These are phyloP conservation scores for Apostichopus japonicus DNA, from an alignment of 35 echinoderm and acorn worm species.

Conservation along the genomic window DNA sequence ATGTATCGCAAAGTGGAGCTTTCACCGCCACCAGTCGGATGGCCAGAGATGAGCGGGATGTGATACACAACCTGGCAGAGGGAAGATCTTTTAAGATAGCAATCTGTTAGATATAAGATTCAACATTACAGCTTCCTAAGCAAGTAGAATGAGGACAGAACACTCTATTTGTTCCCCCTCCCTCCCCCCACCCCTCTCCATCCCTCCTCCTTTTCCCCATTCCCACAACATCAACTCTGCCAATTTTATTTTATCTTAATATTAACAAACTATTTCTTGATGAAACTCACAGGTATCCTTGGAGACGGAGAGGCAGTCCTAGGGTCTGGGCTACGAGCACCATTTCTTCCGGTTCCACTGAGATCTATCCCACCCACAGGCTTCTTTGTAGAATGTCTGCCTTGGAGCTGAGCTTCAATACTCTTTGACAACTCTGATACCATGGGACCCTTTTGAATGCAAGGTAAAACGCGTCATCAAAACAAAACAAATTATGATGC, in stretches of 20 bases:
- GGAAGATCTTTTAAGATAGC: too few relatives aligned
- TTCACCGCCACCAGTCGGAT: too few relatives aligned
- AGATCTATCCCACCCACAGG: constrained; percentile 88
- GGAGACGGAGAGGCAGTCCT: constrained; percentile 62
- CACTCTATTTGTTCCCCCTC: too few relatives aligned
- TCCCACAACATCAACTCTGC: neutral
- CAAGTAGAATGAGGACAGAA: too few relatives aligned
- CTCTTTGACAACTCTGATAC: constrained; percentile 69
- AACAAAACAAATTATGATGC: too few relatives aligned
- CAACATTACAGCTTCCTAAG: neutral
- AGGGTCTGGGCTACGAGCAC: constrained; percentile 55
- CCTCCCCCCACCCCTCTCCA: neutral
- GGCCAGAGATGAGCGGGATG: too few relatives aligned
- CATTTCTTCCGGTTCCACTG: constrained; percentile 49
- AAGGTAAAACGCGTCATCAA: too few relatives aligned
- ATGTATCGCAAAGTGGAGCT: too few relatives aligned
- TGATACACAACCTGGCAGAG: too few relatives aligned
- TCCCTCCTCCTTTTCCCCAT: neutral
- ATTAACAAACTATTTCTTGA: neutral
- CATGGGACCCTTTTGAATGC: constrained; percentile 64
- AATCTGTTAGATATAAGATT: neutral
- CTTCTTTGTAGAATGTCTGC: constrained; percentile 54
- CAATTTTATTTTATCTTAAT: neutral
- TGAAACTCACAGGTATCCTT: constrained; percentile 86
- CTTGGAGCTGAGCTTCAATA: constrained; percentile 78